These are phyloP conservation scores for Hycleus phaleratus DNA, from an alignment of 1,140 invertebrate genomes.

Conservation along the genomic window DNA sequence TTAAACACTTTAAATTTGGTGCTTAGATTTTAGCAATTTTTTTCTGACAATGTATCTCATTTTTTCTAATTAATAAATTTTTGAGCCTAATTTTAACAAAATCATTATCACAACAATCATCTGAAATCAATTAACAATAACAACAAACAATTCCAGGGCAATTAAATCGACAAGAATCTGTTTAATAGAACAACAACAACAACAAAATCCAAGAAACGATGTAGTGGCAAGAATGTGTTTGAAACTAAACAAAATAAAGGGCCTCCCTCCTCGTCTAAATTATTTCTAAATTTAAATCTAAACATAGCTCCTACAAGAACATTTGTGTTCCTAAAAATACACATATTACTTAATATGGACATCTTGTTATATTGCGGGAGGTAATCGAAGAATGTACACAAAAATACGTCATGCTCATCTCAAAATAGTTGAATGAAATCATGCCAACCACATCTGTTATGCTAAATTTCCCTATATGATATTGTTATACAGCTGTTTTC, in stretches of 20 bases:
- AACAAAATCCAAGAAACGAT: too few species aligned
- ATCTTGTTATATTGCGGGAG: constrained; percentile 18
- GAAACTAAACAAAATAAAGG: too few species aligned
- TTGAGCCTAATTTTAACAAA: constrained; percentile 21
- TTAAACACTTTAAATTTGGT: constrained; percentile 14
- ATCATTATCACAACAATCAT: constrained; percentile 8
- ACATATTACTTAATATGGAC: constrained; percentile 14
- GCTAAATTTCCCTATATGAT: neutral
- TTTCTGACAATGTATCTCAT: constrained; percentile 12
- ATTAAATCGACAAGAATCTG: neutral
- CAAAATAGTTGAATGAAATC: constrained; percentile 19
- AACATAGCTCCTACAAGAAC: constrained; percentile 16
- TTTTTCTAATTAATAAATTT: constrained; percentile 20
- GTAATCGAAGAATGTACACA: constrained; percentile 11
- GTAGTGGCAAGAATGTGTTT: too few species aligned
- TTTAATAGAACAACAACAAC: neutral
- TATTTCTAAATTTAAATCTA: constrained; percentile 7
- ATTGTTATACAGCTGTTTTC: neutral
- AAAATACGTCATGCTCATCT: constrained; percentile 21
- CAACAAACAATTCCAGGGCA: constrained; percentile 1
- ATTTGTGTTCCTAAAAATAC: constrained; percentile 5
- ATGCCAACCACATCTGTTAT: neutral
- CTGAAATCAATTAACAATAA: constrained; percentile 4
- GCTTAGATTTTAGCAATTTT: constrained; percentile 24
- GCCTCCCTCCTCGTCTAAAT: neutral